Evolutionary conservation across 1,140 invertebrate genomes (phyloP), one percentile per base, ranked within the genome.

Genomic region (Neelides sp.): DNA sequence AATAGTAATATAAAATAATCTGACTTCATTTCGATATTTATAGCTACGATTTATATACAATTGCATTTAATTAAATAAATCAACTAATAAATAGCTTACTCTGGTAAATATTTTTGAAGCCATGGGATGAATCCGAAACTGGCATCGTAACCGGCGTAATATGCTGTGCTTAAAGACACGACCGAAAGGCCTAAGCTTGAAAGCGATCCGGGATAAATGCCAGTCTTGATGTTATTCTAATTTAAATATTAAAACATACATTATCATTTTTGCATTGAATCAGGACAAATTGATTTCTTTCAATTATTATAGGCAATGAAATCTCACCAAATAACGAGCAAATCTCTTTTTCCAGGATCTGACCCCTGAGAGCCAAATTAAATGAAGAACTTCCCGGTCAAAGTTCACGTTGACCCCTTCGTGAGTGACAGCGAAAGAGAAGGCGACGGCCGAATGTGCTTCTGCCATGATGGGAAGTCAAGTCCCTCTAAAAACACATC

Each of bases 381-480:
- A 72, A 63, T 89, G 78, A 3, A 92, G 73, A 22, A 96, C 89
- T 71, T 97, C 93, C 54, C 88, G 76, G 65, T 98, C 92, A 66
- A 96, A 93, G 67, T 95, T 90, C 22, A 98, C 85, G 64, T 95
- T 84, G 73, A 93, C 88, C 61, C 93, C 94, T 68, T 98, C 95
- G 65, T 96, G 92, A 41, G 92, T 94, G 54, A 98, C 89, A 23
- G 87, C 78, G 70, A 98, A 97, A 44, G 88, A 93, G 69, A 98
- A 96, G 36, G 93, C 94, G 41, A 98, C 94, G 57, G 94, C 94
- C 48, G 86, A 82, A 74, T 97, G 93, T 51, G 94, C 93, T 83
- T 98, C 94, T 64, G 94, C 94, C 94, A 98, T 98, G 36, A 32
- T 58, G 46, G 5, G 17, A n/a, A n/a, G n/a, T n/a, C n/a, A n/a